Base-by-base conservation (phyloP, 1,140 invertebrate species). In the Euglossa dilemma region DNA sequence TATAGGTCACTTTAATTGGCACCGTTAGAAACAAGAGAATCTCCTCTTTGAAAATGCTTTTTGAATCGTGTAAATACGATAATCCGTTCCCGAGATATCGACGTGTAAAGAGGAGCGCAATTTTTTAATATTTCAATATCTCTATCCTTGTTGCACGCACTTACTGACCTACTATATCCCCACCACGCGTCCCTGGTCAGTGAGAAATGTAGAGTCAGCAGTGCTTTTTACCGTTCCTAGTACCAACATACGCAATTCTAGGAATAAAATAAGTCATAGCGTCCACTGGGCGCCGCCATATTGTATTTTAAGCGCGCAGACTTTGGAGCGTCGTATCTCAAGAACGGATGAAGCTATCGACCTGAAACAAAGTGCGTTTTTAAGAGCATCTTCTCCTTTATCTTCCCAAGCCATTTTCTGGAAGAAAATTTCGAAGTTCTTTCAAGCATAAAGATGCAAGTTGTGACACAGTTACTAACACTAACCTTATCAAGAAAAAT, bases 321-420 rank as follows among this genome's bases (percentile, higher is more conserved):
- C 66, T 47, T 69, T 50, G n/a, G 14, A 50, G 14, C n/a, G 9
- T 9, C n/a, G n/a, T 69, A 69, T 69, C 67, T 69, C 67, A 4
- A 8, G n/a, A 50, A 50, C 67, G n/a, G 23, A 25, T 69, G 50
- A n/a, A 69, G 67, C 23, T 69, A 69, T 69, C 67, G 67, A 11
- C 12, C 18, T 50, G n/a, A 18, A 69, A 69, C 14, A 69, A 69
- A 69, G 14, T 69, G 45, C 45, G n/a, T 69, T 50, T 45, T 50
- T 14, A 47, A 69, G 23, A 16, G n/a, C 14, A 16, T 16, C 11
- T 6, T 50, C 16, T 50, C 11, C 67, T 25, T 45, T 50, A 69
- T 18, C 23, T 69, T 18, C 8, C 0, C 4, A 2, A 12, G 4
- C 0, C 18, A 50, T 9, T 50, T n/a, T 50, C 16, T 25, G 5